Evolutionary conservation across 2,888 invertebrate species (phyloP).

Genomic region (Drosophila ezoana): DNA sequence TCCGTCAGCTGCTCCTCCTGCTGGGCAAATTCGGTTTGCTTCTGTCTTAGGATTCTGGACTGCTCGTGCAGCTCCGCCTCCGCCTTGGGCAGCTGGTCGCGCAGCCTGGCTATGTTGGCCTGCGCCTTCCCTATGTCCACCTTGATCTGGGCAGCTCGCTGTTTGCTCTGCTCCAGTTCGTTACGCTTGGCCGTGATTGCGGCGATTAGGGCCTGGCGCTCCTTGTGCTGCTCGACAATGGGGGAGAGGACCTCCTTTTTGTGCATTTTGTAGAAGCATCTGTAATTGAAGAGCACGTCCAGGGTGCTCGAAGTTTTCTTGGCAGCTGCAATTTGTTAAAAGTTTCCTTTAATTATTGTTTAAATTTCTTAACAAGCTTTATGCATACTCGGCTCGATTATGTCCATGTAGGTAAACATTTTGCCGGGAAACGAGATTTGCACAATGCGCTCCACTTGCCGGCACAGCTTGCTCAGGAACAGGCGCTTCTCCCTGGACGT

Average conservation of each 20-base stretch:
- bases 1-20: slow-evolving; percentile 34
- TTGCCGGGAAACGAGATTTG: slow-evolving; percentile 80
- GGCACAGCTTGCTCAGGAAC: slow-evolving; percentile 73
- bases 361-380: not conserved
- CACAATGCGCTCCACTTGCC: slow-evolving; percentile 80
- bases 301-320: slow-evolving; percentile 79
- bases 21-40: slow-evolving; percentile 38
- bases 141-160: slow-evolving; percentile 47
- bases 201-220: slow-evolving; percentile 51
- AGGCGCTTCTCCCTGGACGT: slow-evolving; percentile 68
- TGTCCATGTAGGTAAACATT: slow-evolving; percentile 75
- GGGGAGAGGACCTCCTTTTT: slow-evolving; percentile 73
- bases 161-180: slow-evolving; percentile 54
- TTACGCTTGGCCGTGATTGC: slow-evolving; percentile 48
- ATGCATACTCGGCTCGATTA: slow-evolving; percentile 76
- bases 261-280: slow-evolving; percentile 80
- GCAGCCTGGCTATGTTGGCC: slow-evolving; percentile 43
- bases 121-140: slow-evolving; percentile 38
- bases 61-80: slow-evolving; percentile 40
- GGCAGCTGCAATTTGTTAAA: slow-evolving; percentile 56
- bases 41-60: slow-evolving; percentile 45
- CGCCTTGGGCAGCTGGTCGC: slow-evolving; percentile 28
- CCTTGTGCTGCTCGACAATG: slow-evolving; percentile 54
- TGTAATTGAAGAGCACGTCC: slow-evolving; percentile 79
- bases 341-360: not conserved